Base-by-base conservation (phyloP, 2,113 vertebrate species). In the Agapornis roseicollis region DNA sequence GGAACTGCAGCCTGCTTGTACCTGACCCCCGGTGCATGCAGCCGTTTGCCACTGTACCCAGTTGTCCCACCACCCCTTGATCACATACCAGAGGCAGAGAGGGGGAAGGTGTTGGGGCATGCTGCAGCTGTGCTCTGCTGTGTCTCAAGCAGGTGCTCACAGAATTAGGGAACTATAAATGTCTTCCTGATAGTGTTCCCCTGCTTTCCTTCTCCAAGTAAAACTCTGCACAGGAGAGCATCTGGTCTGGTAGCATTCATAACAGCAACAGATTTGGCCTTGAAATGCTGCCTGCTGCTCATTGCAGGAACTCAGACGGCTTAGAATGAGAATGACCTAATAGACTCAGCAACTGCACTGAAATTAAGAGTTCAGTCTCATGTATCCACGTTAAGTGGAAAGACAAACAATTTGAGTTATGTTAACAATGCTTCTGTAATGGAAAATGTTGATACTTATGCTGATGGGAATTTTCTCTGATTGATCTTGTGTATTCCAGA, bases 141-240 rank as follows among this genome's bases (percentile, higher is more conserved):
- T 15, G 79, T n/a, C 53, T 90, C 89, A 78, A 5, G n/a, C 88
- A 88, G 93, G 50, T 93, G 82, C 76, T 93, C 52, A 6, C 46
- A 71, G 84, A 91, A 85, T 88, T 77, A 84, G 61, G 80, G 80
- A 94, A 55, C 69, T 87, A 39, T 92, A 86, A 93, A 87, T 35
- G 74, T 53, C 60, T 96, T 96, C 66, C 81, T 83, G 80, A 86
- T 71, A 46, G 79, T 0, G 4, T 46, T 84, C 35, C 74, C 33
- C 37, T 55, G 68, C 37, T 81, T 53, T 20, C 41, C 50, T 66
- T 80, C 58, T 73, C 55, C 27, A 28, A 31, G 13, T 58, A 31
- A 87, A 89, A 42, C 69, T 41, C 72, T 14, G 37, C 39, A 8
- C 23, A 1, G 78, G 65, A 85, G 50, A 61, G 55, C 3, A 44